These are phyloP conservation scores for Paracentrotus lividus DNA, from an alignment of 53 echinoderm and acorn worm species.

Conservation along the genomic window DNA sequence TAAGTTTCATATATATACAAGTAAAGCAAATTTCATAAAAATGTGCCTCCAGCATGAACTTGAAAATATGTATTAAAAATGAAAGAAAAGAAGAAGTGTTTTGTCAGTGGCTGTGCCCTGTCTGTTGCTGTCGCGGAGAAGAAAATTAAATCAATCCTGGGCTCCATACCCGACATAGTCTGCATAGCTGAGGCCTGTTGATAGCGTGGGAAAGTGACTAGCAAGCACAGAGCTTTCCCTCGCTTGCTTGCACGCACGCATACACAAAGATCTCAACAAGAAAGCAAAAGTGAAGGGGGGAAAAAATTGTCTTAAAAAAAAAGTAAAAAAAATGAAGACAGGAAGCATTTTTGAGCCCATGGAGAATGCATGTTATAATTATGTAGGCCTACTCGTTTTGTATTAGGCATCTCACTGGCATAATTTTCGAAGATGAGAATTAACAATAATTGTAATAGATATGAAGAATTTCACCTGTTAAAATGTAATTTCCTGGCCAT, in stretches of 20 bases:
- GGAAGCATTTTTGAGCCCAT: constrained; percentile 12
- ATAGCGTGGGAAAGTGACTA: constrained; percentile 88
- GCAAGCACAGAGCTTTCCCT: constrained; percentile 22
- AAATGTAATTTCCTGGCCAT: no score
- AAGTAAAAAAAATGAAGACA: constrained; percentile 22
- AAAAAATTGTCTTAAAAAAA: constrained; percentile 17
- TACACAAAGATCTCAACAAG: neutral
- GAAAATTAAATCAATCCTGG: constrained; percentile 82
- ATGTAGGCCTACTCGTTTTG: no score
- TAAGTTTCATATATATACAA: neutral
- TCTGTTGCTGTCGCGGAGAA: constrained; percentile 25
- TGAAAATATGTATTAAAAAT: neutral
- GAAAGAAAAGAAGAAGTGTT: constrained; percentile 23
- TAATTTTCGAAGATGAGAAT: no score
- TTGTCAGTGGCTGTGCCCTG: constrained; percentile 65
- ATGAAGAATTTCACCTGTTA: no score
- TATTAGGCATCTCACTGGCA: no score
- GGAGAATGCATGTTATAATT: no score
- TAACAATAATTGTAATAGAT: no score
- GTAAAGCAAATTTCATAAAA: no score
- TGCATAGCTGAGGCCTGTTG: constrained; percentile 76
- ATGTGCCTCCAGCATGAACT: constrained; percentile 17
- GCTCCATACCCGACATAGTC: constrained; percentile 81
- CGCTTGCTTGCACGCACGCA: constrained; percentile 35
- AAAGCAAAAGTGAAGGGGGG: neutral